Base-by-base conservation (phyloP, 2,113 vertebrate species). In the Desmodus rotundus region DNA sequence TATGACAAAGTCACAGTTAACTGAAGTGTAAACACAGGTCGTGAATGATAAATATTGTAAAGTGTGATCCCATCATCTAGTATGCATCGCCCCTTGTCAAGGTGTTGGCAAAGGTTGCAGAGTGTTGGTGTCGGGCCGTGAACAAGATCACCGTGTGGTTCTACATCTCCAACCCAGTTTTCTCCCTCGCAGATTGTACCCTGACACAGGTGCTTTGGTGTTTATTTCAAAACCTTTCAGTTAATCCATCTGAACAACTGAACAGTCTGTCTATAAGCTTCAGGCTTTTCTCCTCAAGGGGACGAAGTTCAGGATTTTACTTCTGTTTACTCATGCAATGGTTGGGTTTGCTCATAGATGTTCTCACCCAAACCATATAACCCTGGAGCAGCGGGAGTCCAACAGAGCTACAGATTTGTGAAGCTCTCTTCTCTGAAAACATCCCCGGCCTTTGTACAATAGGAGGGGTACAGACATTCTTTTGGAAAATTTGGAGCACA, bases 381-480 rank as follows among this genome's bases (percentile, higher is more conserved):
- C 17, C 22, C 33, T 26, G 52, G n/a, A 73, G 26, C 58, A 45
- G n/a, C 41, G 17, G 45, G 45, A 87, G 45, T 16, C 58, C 61
- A 31, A 17, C 41, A 73, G 45, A 91, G 67, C n/a, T 72, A 8
- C 28, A 9, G 63, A 4, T 70, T 41, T 91, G 43, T 38, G 10
- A 83, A 78, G 22, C 45, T 73, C 41, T 78, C 58, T 73, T 67
- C 77, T 95, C 78, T 84, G n/a, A 93, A 93, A 91, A 73, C 31
- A 54, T 19, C 38, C 83, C 26, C 84, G 77, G 28, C 38, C 41
- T 87, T 87, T 87, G 61, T 38, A 68, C 31, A 13, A 43, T 65
- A 91, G 24, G 22, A 77, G 22, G n/a, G 24, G 12, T 11, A 47
- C 24, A 68, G 72, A 61, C 80, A 41, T 54, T 89, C 72, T 86